phyloP scores from a whole-genome alignment of 2,113 vertebrate genomes.

The Athene noctua region DNA sequence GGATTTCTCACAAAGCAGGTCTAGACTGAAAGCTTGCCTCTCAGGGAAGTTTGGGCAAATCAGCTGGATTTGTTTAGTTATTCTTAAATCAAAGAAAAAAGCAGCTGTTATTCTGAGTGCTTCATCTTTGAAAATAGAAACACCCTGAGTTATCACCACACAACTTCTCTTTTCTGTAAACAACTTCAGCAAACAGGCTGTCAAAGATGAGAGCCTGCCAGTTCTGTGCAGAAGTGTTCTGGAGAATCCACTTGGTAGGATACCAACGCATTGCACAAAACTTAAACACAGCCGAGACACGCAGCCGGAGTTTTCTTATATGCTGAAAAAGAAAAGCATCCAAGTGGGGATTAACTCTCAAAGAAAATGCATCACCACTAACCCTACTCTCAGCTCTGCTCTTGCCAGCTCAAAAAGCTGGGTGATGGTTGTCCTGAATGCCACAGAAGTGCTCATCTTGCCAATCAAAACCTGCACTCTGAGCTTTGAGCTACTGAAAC shows the following conservation, averaged over 20 bases:
- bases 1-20: neutral
- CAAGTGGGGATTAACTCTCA: neutral
- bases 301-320: neutral
- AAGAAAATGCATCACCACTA: neutral
- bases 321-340: neutral
- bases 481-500: neutral
- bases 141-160: neutral
- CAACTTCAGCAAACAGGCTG: neutral
- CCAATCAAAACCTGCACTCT: neutral
- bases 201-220: neutral
- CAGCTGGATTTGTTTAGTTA: neutral
- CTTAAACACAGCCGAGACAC: neutral
- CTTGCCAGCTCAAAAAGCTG: neutral
- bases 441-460: neutral
- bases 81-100: neutral
- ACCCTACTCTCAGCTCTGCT: neutral
- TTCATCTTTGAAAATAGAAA: neutral
- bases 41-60: neutral
- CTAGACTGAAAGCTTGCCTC: neutral
- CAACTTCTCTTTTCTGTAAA: neutral
- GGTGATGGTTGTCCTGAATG: neutral
- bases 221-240: neutral
- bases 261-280: neutral
- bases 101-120: conserved; percentile 7
- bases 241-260: neutral